Percentiles rank a stretch among this genome's conserved stretches.
Evolutionary conservation across 2,113 vertebrate genomes (phyloP).

Genomic region (Felis chaus): DNA sequence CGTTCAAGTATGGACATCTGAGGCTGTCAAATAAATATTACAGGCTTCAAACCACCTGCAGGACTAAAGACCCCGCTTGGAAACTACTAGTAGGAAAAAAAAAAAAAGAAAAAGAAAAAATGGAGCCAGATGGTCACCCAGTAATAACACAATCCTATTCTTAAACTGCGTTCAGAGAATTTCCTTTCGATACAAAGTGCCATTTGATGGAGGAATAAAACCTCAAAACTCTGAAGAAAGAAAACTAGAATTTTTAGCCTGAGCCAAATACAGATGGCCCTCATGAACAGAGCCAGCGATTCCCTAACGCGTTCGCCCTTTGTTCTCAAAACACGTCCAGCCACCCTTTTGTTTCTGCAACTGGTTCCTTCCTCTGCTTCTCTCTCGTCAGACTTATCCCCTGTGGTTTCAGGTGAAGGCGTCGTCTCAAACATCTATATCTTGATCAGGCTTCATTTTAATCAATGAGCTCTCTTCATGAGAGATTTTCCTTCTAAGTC

Average conservation of each 20-base stretch:
- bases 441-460: background rate
- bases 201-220: background rate
- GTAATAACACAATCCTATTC: background rate
- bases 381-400: background rate
- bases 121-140: background rate
- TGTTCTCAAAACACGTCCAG: fast-evolving
- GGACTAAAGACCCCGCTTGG: slow-evolving; percentile 23
- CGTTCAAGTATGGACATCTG: background rate
- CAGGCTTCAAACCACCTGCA: background rate
- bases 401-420: background rate
- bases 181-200: slow-evolving; percentile 26
- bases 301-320: background rate
- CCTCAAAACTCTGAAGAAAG: background rate
- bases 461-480: background rate
- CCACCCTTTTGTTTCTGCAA: background rate
- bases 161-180: background rate
- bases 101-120: background rate
- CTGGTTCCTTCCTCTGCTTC: background rate
- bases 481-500: background rate
- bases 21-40: slow-evolving; percentile 21
- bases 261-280: background rate
- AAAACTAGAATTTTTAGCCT: background rate
- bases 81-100: background rate
- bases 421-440: background rate
- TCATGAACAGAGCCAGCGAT: background rate